These are phyloP conservation scores for Dicrostonyx torquatus DNA, from an alignment of 2,797 vertebrate species.

Conservation along the genomic window DNA sequence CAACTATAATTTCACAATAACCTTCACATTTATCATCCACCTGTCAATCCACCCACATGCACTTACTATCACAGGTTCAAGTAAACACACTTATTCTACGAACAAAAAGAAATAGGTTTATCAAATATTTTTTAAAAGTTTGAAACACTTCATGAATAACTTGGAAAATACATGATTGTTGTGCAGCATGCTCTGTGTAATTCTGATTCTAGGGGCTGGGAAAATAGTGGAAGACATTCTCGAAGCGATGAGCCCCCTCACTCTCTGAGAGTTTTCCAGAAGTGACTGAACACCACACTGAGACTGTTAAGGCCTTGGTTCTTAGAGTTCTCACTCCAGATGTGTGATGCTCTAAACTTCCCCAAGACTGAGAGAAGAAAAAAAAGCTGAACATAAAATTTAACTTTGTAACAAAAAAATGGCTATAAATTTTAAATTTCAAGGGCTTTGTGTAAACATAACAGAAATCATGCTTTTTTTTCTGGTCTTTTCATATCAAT, in stretches of 20 bases:
- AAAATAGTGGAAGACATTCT: conserved; percentile 15
- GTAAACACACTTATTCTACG: conserved; percentile 58
- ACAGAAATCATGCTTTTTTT: not conserved
- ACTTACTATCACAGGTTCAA: conserved; percentile 64
- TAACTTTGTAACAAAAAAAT: conserved; percentile 1
- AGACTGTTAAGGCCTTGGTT: not conserved
- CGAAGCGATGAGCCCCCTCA: not conserved
- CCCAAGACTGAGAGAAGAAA: not conserved
- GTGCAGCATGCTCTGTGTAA: not conserved
- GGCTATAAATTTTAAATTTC: conserved; percentile 28
- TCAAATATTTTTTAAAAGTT: conserved; percentile 5
- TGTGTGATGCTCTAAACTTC: not conserved
- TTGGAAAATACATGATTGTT: conserved; percentile 50
- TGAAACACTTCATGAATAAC: conserved; percentile 45
- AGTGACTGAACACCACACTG: not conserved
- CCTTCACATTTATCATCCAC: conserved; percentile 63
- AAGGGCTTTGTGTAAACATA: not conserved
- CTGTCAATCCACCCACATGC: conserved; percentile 42
- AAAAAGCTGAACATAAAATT: not conserved
- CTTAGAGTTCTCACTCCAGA: not conserved
- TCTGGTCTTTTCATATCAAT: not conserved
- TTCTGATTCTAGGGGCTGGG: not conserved
- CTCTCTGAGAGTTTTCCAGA: conserved; percentile 39
- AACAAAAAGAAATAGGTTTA: conserved; percentile 55
- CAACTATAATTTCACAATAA: conserved; percentile 52